phyloP scores from a whole-genome alignment of 2,797 vertebrate species.

The Danio choprae region DNA sequence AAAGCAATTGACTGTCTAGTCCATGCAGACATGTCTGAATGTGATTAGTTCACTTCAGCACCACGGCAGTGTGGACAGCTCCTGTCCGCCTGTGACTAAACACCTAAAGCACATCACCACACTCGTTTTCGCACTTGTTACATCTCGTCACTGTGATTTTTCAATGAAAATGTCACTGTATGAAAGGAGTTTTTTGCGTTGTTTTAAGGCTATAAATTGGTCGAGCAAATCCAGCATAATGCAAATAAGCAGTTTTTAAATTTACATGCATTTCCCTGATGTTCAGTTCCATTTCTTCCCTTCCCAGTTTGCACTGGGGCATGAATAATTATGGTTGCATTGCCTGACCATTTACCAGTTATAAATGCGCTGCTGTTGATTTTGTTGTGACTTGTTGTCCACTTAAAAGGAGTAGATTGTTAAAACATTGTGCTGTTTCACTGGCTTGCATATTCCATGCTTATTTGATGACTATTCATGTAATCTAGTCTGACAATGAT shows the following conservation, averaged over 20 bases:
- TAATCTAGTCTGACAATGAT: background rate
- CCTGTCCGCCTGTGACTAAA: conserved; percentile 33
- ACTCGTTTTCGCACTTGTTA: conserved; percentile 25
- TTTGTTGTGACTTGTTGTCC: background rate
- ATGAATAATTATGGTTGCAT: conserved; percentile 4
- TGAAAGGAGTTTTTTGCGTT: background rate
- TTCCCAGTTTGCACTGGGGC: conserved; percentile 5
- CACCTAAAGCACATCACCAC: conserved; percentile 9
- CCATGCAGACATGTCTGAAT: background rate
- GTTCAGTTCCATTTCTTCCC: background rate
- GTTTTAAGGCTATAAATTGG: background rate
- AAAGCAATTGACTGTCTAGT: conserved; percentile 4
- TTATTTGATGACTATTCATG: background rate
- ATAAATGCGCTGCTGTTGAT: background rate
- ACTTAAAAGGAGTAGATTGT: background rate
- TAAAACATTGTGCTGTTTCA: background rate
- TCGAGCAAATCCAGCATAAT: background rate
- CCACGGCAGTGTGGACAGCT: conserved; percentile 60
- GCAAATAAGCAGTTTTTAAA: conserved; percentile 21
- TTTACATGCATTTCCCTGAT: background rate
- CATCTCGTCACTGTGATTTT: background rate
- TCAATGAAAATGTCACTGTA: background rate
- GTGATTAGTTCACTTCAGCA: conserved; percentile 61
- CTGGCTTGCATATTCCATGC: background rate
- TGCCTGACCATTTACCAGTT: background rate